phyloP scores from a whole-genome alignment of 2,113 vertebrate species.

The Calyptomena viridis region DNA sequence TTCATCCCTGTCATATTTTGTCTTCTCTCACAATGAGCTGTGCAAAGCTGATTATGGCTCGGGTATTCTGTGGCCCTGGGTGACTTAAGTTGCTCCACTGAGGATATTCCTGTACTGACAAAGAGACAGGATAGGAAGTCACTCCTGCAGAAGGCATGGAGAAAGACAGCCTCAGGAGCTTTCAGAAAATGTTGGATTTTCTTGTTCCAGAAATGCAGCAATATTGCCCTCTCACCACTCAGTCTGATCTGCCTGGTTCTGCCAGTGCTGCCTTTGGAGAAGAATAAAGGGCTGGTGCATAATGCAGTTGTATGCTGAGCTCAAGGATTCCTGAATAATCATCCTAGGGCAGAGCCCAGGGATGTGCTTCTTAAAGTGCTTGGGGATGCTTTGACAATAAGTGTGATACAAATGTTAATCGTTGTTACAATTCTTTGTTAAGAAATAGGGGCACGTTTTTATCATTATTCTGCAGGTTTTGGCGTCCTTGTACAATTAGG shows the following conservation, averaged over 20 bases:
- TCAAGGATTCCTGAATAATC: neutral
- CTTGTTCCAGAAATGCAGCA: neutral
- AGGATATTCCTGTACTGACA: neutral
- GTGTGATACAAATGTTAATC: neutral
- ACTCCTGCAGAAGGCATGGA: neutral
- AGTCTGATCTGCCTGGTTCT: rapidly evolving
- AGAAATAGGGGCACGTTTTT: neutral
- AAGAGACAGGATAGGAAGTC: neutral
- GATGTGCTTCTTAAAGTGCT: neutral
- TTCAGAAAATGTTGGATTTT: neutral
- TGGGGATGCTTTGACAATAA: neutral
- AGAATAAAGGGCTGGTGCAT: neutral
- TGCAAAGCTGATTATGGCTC: neutral
- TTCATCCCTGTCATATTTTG: neutral
- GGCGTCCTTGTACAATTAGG: neutral
- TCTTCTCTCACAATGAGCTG: neutral
- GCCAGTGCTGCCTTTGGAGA: neutral
- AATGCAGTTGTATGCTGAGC: neutral
- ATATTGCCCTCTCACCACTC: neutral
- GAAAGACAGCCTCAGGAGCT: neutral
- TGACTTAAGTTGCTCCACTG: neutral
- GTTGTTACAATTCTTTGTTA: neutral
- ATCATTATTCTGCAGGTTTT: neutral
- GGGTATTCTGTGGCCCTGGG: neutral
- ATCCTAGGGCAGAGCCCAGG: neutral